Conservation (phyloP, 2,797 vertebrate species). For the Helicolenus hilgendorfi region DNA sequence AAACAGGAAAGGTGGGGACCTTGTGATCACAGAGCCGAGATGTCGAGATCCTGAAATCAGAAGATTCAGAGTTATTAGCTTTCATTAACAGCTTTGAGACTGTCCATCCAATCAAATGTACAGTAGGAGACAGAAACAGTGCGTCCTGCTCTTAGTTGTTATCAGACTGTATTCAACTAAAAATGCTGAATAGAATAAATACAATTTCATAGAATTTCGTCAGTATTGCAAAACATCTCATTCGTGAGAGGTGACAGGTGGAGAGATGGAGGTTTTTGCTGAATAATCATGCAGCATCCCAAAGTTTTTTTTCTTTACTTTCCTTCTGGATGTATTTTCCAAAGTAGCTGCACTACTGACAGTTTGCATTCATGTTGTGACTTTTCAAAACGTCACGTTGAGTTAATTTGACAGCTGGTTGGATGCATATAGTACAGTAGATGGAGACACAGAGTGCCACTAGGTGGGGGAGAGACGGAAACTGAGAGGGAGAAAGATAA, state of each 20-base stretch:
- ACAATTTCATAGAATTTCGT: neutral
- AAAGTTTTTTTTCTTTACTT: neutral
- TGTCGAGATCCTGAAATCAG: slow-evolving; percentile 23
- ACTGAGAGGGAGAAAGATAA: slow-evolving; percentile 2
- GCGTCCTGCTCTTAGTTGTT: neutral
- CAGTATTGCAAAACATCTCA: neutral
- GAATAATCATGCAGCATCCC: neutral
- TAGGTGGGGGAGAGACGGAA: neutral
- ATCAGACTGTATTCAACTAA: neutral
- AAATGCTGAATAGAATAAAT: neutral
- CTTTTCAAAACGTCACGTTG: neutral
- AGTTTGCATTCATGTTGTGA: slow-evolving; percentile 1
- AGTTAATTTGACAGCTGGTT: slow-evolving; percentile 8
- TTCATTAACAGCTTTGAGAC: neutral
- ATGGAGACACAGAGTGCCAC: neutral
- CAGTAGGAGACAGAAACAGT: neutral
- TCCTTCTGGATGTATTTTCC: neutral
- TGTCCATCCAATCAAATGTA: neutral
- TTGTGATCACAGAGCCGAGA: slow-evolving; percentile 28
- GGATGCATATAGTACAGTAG: neutral
- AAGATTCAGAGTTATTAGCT: slow-evolving; percentile 6
- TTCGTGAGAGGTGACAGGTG: neutral
- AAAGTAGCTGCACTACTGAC: neutral
- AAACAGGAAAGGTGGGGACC: slow-evolving; percentile 84
- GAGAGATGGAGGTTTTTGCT: neutral